Conservation (phyloP, 1,140 invertebrate genomes). For the Chionoecetes opilio region DNA sequence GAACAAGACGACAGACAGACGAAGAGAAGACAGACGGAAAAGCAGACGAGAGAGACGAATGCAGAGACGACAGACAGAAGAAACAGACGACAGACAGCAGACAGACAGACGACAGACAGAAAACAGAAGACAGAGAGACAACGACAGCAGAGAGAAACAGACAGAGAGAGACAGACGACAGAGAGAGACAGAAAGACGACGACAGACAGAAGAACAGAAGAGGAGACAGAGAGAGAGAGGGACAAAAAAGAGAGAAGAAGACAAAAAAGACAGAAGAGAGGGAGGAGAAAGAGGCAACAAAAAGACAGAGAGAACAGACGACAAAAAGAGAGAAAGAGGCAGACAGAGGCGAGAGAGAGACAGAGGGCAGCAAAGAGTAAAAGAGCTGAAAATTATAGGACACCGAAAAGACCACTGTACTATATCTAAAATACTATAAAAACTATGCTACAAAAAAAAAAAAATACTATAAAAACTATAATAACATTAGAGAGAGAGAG, state of each 20-base stretch:
- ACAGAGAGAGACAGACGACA: neutral
- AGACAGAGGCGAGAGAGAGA: neutral
- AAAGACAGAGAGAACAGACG: neutral
- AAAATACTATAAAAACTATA: neutral
- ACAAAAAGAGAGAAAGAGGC: neutral
- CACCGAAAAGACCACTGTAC: no score
- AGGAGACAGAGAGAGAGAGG: neutral
- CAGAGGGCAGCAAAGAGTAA: neutral
- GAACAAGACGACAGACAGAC: no score
- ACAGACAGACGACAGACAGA: no score
- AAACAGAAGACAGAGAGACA: no score
- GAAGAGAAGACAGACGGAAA: no score
- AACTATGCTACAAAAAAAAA: neutral
- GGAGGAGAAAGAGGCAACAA: neutral
- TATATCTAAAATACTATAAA: no score
- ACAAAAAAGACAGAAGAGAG: neutral
- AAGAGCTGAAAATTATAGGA: no score
- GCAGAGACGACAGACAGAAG: neutral
- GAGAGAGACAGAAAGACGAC: no score
- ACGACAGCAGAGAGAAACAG: no score
- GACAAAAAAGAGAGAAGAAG: neutral
- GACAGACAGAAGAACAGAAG: no score
- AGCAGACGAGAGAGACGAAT: no score
- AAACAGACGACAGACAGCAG: no score
- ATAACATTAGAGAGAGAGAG: neutral